Evolutionary conservation across 1,140 invertebrate species (phyloP).

Genomic region (Cephus cinctus): DNA sequence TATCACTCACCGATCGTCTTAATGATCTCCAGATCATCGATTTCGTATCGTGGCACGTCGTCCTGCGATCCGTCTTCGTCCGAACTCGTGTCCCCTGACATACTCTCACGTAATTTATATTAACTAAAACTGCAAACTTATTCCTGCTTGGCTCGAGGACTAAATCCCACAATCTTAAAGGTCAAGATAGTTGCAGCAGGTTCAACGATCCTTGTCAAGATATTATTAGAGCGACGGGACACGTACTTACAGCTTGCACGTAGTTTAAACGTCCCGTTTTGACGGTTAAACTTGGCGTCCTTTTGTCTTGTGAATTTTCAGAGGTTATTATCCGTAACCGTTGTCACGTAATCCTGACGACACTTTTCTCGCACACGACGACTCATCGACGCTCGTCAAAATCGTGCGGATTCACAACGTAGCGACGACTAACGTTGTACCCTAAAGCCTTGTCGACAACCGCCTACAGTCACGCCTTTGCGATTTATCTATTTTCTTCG

Average conservation of each 20-base stretch:
- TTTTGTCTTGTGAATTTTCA: too few species aligned
- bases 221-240: conserved; percentile 12
- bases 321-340: too few species aligned
- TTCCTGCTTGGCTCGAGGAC: too few species aligned
- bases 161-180: too few species aligned
- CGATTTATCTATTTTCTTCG: neutral
- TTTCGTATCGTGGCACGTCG: conserved; percentile 66
- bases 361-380: too few species aligned
- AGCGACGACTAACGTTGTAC: neutral
- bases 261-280: too few species aligned
- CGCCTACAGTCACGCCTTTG: neutral
- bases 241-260: too few species aligned
- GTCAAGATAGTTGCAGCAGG: too few species aligned
- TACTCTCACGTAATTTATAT: conserved; percentile 17
- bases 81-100: conserved; percentile 43
- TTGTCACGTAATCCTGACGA: too few species aligned
- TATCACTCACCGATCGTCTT: conserved; percentile 74
- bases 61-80: conserved; percentile 57
- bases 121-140: neutral
- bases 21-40: conserved; percentile 77
- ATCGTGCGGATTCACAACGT: neutral
- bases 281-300: too few species aligned
- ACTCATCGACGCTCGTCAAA: neutral
- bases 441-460: neutral
- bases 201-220: too few species aligned